phyloP scores from a whole-genome alignment of 2,797 vertebrate genomes.

The Propithecus deckenii region DNA sequence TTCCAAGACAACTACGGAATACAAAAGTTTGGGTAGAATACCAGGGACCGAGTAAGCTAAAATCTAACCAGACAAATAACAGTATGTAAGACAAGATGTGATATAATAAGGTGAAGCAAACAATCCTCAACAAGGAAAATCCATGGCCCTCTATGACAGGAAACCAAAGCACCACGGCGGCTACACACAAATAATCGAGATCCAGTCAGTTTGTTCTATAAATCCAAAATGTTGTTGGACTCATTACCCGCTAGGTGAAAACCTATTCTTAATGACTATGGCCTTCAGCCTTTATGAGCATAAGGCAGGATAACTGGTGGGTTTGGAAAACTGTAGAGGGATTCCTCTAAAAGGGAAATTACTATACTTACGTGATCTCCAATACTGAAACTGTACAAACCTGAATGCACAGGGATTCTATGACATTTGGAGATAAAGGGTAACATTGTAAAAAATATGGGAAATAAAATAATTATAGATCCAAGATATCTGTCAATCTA shows the following conservation, averaged over 20 bases:
- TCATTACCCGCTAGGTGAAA: neutral
- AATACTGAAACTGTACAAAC: neutral
- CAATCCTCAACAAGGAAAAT: neutral
- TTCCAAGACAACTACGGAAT: neutral
- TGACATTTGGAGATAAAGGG: neutral
- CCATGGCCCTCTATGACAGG: accelerated
- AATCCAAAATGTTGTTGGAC: neutral
- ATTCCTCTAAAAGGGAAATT: neutral
- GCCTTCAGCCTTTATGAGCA: neutral
- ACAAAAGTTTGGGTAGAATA: neutral
- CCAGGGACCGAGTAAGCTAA: neutral
- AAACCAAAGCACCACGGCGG: neutral
- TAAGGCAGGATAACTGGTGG: neutral
- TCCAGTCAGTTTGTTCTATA: neutral
- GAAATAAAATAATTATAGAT: neutral
- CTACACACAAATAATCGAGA: neutral
- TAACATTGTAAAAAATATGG: neutral
- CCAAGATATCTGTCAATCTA: neutral
- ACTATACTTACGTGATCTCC: neutral
- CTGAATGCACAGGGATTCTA: neutral
- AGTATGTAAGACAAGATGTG: neutral
- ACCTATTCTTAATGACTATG: neutral
- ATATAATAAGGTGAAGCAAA: neutral
- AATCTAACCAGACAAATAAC: neutral
- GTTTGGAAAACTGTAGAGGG: neutral